Conservation (phyloP, 2,113 vertebrate genomes). For the Dendropsophus ebraccatus region DNA sequence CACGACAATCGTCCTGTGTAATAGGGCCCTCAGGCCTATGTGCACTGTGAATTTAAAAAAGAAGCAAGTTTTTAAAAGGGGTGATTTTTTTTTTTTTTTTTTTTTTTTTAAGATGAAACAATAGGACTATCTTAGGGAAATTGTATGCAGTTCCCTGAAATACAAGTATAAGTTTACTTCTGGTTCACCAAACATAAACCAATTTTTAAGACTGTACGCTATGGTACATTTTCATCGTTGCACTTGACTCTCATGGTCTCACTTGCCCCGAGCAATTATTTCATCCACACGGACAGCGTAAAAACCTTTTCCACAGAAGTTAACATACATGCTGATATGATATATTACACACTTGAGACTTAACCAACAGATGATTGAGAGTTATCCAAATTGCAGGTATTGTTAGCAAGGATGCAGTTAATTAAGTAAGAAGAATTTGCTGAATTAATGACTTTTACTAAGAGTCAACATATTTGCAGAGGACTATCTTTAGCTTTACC, state of each 20-base stretch:
- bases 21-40: too few species aligned
- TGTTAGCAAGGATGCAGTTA: slow-evolving; percentile 2
- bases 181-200: neutral
- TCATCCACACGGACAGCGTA: neutral
- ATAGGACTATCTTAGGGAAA: too few species aligned
- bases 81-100: too few species aligned
- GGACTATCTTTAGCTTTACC: slow-evolving; percentile 40
- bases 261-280: neutral
- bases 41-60: too few species aligned
- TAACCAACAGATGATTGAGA: slow-evolving; percentile 8
- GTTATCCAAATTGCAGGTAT: neutral
- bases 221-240: neutral
- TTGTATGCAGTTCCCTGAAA: too few species aligned
- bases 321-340: neutral
- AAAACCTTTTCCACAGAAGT: neutral
- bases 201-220: neutral
- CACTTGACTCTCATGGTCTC: neutral
- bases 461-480: slow-evolving; percentile 38
- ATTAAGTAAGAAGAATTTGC: slow-evolving; percentile 44
- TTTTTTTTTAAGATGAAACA: too few species aligned
- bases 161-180: too few species aligned
- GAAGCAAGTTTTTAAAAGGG: too few species aligned
- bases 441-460: slow-evolving; percentile 43
- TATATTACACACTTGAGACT: neutral
- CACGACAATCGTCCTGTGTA: too few species aligned